Evolutionary conservation across 2,888 invertebrate species (phyloP), one percentile per base, ranked within the genome.

Genomic region (Tortrix viridana): DNA sequence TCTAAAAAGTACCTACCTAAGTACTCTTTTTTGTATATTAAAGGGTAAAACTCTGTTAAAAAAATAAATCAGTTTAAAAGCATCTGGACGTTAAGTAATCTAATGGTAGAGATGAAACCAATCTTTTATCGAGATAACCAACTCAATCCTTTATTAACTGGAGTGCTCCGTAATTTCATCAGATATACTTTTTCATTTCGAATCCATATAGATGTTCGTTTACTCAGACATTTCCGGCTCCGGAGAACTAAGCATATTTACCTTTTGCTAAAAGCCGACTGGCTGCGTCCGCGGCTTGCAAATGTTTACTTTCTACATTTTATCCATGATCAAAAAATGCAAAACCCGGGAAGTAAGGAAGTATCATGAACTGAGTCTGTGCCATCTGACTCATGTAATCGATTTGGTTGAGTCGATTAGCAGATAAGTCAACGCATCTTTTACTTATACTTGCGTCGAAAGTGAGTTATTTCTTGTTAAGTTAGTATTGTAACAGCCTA

Each of bases 221-320:
- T 65, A 55, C 65, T 65, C 59, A 55, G 48, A 60, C 67, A 67
- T 67, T 72, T 67, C 63, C 63, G 23, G 55, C 54, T 66, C 48
- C 52, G 26, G 53, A 67, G 67, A 61, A 60, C 65, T 63, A 65
- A 62, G 67, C 68, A 74, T 71, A 74, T 73, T 71, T 71, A 66
- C 57, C 60, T 66, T 71, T 65, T 32, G 55, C 64, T 67, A 49
- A 69, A 60, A 52, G 50, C 47, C 53, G 53, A 32, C 54, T 43
- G 38, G 37, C 14, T 53, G 68, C 65, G 69, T 57, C 61, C 60
- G 52, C 59, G 62, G 50, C 65, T 54, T 55, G 52, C 54, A 56
- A 52, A 67, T 67, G 59, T 50, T 44, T 20, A 50, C 58, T 58
- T 58, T 49, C 6, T 50, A 59, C 32, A 50, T 50, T 59, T 20